These are phyloP conservation scores for Diabrotica balteata DNA, from an alignment of 2,888 invertebrate genomes.

Conservation along the genomic window DNA sequence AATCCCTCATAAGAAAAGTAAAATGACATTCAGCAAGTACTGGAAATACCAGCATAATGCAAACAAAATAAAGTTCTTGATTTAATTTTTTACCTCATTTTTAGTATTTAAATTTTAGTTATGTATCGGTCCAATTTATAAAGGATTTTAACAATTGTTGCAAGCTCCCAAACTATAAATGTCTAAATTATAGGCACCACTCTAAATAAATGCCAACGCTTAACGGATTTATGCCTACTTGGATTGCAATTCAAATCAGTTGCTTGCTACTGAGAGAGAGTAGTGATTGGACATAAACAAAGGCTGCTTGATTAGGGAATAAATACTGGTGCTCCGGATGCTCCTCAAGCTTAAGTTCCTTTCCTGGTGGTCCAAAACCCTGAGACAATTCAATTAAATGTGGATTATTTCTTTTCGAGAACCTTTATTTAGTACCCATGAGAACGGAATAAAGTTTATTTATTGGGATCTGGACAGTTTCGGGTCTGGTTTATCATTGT, in stretches of 20 bases:
- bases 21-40: too few species aligned
- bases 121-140: too few species aligned
- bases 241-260: constrained; percentile 58
- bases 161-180: constrained; percentile 25
- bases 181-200: constrained; percentile 53
- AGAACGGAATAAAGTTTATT: constrained; percentile 19
- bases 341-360: constrained; percentile 28
- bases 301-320: constrained; percentile 58
- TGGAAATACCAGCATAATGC: too few species aligned
- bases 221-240: constrained; percentile 56
- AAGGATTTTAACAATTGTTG: neutral
- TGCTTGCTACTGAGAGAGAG: constrained; percentile 50
- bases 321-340: constrained; percentile 51
- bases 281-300: constrained; percentile 58
- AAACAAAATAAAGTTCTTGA: too few species aligned
- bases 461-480: constrained; percentile 19
- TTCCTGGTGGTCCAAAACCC: constrained; percentile 55
- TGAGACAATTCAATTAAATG: constrained; percentile 58
- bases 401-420: constrained; percentile 40
- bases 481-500: neutral
- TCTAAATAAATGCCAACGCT: constrained; percentile 56
- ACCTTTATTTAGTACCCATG: constrained; percentile 29
- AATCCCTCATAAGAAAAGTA: too few species aligned
- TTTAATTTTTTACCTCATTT: neutral
- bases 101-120: too few species aligned